Conservation (phyloP, 2,888 invertebrate genomes). For the Pandemis corylana region DNA sequence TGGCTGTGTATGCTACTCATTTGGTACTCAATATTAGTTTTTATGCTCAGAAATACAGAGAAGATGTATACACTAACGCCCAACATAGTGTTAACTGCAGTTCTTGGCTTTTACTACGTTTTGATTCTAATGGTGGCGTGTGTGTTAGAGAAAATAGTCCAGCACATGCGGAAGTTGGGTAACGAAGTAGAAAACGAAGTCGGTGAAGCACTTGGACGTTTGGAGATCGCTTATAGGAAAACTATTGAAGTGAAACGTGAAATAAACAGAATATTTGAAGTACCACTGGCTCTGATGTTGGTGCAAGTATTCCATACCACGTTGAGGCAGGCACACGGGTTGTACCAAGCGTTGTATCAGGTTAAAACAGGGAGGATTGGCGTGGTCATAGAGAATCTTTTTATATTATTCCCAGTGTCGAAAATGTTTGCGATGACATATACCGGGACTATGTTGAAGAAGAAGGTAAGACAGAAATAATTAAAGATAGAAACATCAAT, state of each 20-base stretch:
- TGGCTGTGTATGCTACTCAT: background rate
- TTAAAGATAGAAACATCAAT: no score
- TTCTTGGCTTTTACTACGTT: background rate
- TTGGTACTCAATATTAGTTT: background rate
- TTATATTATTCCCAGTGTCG: background rate
- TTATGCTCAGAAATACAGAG: background rate
- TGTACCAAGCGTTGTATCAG: background rate
- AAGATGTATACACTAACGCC: background rate
- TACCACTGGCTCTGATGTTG: background rate
- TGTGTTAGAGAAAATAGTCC: background rate
- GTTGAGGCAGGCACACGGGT: background rate
- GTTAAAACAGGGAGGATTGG: background rate
- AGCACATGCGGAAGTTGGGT: background rate
- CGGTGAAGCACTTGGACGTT: background rate
- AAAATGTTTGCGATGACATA: background rate
- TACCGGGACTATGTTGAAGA: background rate
- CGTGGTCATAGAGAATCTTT: background rate
- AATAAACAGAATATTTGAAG: background rate
- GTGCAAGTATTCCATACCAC: background rate
- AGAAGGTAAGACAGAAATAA: background rate
- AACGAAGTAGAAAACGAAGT: background rate
- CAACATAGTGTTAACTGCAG: background rate
- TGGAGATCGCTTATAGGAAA: background rate
- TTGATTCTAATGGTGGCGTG: background rate
- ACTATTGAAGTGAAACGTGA: background rate